Evolutionary conservation across 2,888 invertebrate genomes (phyloP), one percentile per base, ranked within the genome.

Genomic region (Drosophila kuntzei): DNA sequence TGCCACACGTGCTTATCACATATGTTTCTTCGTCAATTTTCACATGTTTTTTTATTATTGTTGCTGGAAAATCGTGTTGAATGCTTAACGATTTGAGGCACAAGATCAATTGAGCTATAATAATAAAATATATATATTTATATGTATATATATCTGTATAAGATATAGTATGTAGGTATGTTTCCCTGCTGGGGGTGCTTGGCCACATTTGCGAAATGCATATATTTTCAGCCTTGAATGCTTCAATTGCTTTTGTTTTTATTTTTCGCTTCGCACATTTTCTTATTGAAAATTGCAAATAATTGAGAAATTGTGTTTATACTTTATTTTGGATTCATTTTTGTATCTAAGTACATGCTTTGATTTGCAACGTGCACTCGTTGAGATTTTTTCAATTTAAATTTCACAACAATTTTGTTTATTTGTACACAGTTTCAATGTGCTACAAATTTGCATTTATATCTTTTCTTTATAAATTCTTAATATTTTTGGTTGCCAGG

Each of bases 171-270:
- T 63, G 29, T 16, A 11, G 3, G 12, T 27, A 3, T n/a, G 36
- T 36, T 34, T 14, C 6, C 14, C 50, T 36, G 14, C 36, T 34
- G 14, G 49, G 67, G 80, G 83, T 82, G 61, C 59, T 75, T 86
- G 80, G 70, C 86, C 83, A 68, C 72, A 71, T 66, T 65, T 16
- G 37, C 43, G 50, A 70, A 76, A 46, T 83, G 82, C 82, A 87
- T 68, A 87, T 71, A 72, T 53, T 22, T 68, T 81, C 67, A 74
- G 70, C 83, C 83, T 83, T 83, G 88, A 76, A 64, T 55, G 59
- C 61, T 57, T 50, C 49, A 49, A 41, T 57, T 43, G 41, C 12
- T 72, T 65, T 62, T 76, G 46, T 50, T 63, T 71, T 57, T 25
- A 7, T 39, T 39, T 32, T 51, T 37, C 25, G 6, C 27, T 27